These are phyloP conservation scores for Vulpes ferrilata DNA, from an alignment of 2,113 vertebrate genomes.

Conservation along the genomic window DNA sequence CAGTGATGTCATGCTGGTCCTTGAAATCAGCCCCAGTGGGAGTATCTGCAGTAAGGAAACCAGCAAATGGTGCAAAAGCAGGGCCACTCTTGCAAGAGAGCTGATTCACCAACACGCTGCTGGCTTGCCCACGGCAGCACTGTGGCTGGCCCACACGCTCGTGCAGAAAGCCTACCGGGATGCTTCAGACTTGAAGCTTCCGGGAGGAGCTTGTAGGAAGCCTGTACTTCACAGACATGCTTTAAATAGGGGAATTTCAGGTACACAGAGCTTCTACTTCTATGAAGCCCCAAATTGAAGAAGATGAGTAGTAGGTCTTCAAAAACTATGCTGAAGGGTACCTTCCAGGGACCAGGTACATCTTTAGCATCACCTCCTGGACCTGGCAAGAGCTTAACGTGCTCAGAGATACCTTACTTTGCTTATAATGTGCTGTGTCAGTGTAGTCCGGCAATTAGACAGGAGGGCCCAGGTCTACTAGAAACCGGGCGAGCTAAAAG, in stretches of 20 bases:
- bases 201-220: background rate
- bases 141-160: rapidly evolving
- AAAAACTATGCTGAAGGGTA: background rate
- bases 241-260: background rate
- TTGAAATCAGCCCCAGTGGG: background rate
- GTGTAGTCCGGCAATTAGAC: background rate
- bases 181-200: background rate
- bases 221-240: background rate
- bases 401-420: background rate
- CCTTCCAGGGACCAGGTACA: background rate
- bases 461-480: background rate
- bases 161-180: background rate
- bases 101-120: rapidly evolving
- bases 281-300: background rate
- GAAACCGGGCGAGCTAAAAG: background rate
- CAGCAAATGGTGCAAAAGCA: background rate
- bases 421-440: background rate
- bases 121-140: background rate
- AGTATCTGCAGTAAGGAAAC: background rate
- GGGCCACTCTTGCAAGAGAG: background rate
- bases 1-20: rapidly evolving
- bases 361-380: background rate
- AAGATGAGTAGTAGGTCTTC: background rate
- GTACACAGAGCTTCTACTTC: background rate
- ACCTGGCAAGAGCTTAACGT: background rate